These are phyloP conservation scores for Acridotheres tristis DNA, from an alignment of 2,797 vertebrate species.

Conservation along the genomic window DNA sequence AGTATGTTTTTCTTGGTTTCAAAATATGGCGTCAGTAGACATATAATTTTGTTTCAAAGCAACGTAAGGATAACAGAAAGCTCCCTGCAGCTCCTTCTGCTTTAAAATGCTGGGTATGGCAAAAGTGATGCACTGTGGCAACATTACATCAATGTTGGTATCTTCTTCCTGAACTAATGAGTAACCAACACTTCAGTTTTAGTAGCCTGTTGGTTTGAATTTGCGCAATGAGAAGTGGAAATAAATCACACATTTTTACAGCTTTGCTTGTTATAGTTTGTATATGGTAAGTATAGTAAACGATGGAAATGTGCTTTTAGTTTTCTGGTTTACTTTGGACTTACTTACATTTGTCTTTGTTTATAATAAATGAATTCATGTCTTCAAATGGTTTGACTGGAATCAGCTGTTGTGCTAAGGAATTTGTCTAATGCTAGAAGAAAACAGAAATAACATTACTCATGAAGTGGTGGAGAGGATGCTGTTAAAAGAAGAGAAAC, in stretches of 20 bases:
- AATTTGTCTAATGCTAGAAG: background rate
- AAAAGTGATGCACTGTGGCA: background rate
- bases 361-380: background rate
- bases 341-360: conserved; percentile 5
- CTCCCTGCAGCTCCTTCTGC: background rate
- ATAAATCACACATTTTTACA: background rate
- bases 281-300: background rate
- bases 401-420: background rate
- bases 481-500: background rate
- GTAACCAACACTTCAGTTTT: background rate
- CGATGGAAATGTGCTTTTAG: background rate
- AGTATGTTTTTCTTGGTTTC: background rate
- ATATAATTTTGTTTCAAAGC: background rate
- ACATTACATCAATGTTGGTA: background rate
- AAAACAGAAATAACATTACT: background rate
- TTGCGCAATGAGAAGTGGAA: background rate
- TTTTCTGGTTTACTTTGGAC: conserved; percentile 5
- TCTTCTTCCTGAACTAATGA: background rate
- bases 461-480: background rate
- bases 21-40: background rate
- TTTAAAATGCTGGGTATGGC: background rate
- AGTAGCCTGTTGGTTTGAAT: background rate
- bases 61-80: background rate
- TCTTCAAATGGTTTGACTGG: background rate
- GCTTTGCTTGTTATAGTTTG: background rate